Percentiles rank a stretch among this genome's conserved stretches.
These are phyloP conservation scores for sheep (Ovis aries) DNA, from an alignment of 2,113 vertebrate genomes.

Conservation along the genomic window DNA sequence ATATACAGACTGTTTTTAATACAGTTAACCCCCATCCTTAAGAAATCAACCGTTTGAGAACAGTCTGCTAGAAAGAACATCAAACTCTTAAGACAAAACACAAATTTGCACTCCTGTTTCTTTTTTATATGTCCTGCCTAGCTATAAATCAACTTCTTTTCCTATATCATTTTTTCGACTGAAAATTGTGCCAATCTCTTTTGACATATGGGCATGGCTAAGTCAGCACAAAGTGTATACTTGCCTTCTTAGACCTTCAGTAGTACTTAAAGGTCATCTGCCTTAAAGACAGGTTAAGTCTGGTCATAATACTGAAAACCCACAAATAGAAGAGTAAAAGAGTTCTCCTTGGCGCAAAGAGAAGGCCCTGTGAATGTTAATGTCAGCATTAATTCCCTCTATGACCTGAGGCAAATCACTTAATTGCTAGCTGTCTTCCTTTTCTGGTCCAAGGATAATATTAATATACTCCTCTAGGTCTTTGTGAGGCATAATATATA, in stretches of 20 bases:
- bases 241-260: not conserved
- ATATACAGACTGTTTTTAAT: not conserved
- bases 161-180: not conserved
- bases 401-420: conserved; percentile 31
- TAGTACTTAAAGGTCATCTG: not conserved
- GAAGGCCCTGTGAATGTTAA: conserved; percentile 27
- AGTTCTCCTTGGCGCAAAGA: not conserved
- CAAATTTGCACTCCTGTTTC: not conserved
- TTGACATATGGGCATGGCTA: not conserved
- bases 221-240: not conserved
- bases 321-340: not conserved
- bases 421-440: conserved; percentile 48
- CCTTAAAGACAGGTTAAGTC: conserved; percentile 2
- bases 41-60: not conserved
- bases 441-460: conserved; percentile 47
- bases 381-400: not conserved
- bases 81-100: not conserved
- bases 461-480: conserved; percentile 15
- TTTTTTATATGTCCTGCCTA: not conserved
- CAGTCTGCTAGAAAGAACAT: not conserved
- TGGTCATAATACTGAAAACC: not conserved
- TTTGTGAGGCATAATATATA: not conserved
- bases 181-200: not conserved
- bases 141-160: not conserved
- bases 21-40: not conserved